Evolutionary conservation across 2,797 vertebrate genomes (phyloP), one percentile per base, ranked within the genome.

Genomic region (Champsocephalus esox): DNA sequence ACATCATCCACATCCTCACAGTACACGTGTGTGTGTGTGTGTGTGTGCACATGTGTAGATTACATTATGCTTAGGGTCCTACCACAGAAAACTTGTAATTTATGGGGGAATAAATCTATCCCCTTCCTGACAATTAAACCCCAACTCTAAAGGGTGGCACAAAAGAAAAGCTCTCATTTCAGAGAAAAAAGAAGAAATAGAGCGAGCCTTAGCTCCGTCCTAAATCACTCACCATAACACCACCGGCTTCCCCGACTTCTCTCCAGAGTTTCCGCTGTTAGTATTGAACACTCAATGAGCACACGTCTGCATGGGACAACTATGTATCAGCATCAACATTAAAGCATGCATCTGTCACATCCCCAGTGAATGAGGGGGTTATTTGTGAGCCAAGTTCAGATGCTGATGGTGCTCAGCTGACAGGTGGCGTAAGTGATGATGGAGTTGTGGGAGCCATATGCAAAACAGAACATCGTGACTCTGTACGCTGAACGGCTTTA

Each of bases 91-190:
- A 88, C 78, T 12, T 43, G 82, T 90, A 88, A 92, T 94, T 94
- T 94, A 95, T 89, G 88, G 82, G 90, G 73, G 80, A 92, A 92
- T 94, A 92, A 93, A 93, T 92, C 85, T 83, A 82, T 87, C 89
- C 85, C 82, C 87, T 90, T 93, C 89, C 92, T 93, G 89, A 91
- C 90, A 88, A 87, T 88, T 85, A 92, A 92, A 91, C 80, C 79
- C 77, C 71, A 88, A 87, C 85, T 89, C 88, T 86, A 86, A 91
- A 91, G 85, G 87, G 88, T 93, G 92, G 93, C 91, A 93, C 89
- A 90, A 70, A 87, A 89, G 80, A 92, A 88, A 92, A 77, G 77
- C 75, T 91, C 87, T 83, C 49, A 44, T 89, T 91, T 81, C 10
- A 82, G 81, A 87, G 73, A 61, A 68, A 38, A 38, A 38, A 38